Percentiles rank a stretch among this genome's conserved stretches.
phyloP scores from a whole-genome alignment of 35 echinoderm and acorn worm species.

The Lytechinus pictus region DNA sequence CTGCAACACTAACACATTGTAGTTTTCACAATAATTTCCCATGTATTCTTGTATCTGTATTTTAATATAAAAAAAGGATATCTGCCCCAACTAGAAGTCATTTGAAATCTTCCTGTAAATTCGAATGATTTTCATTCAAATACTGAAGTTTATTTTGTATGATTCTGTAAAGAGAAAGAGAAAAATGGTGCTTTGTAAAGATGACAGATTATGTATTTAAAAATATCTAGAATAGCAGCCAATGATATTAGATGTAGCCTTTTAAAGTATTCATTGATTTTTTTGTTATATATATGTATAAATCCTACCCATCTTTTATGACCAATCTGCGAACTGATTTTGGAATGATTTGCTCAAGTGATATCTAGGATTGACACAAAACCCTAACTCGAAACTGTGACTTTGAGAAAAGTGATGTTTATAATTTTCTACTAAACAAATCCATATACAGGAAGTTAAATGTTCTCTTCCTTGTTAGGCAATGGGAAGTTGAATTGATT shows the following conservation, averaged over 20 bases:
- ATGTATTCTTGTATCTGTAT: not conserved
- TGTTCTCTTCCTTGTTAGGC: no score
- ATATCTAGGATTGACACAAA: no score
- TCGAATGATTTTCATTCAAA: not conserved
- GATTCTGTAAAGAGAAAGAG: not conserved
- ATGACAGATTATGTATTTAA: constrained; percentile 14
- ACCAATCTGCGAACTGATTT: not conserved
- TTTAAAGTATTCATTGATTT: not conserved
- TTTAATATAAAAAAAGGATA: not conserved
- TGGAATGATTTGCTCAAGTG: not conserved
- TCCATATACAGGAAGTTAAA: no score
- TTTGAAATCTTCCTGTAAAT: constrained; percentile 2
- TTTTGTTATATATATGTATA: not conserved
- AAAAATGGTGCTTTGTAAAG: constrained; percentile 16
- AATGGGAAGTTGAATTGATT: no score
- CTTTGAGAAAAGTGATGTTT: no score
- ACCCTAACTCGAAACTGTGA: no score
- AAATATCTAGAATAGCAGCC: not conserved
- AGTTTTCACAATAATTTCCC: not conserved
- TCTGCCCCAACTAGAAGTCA: not conserved
- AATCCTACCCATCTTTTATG: not conserved
- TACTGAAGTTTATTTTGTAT: not conserved
- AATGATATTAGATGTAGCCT: not conserved
- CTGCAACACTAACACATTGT: not conserved
- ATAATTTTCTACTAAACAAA: no score